Base-by-base conservation (phyloP, 2,888 invertebrate species). In the Brachypterus glaber region DNA sequence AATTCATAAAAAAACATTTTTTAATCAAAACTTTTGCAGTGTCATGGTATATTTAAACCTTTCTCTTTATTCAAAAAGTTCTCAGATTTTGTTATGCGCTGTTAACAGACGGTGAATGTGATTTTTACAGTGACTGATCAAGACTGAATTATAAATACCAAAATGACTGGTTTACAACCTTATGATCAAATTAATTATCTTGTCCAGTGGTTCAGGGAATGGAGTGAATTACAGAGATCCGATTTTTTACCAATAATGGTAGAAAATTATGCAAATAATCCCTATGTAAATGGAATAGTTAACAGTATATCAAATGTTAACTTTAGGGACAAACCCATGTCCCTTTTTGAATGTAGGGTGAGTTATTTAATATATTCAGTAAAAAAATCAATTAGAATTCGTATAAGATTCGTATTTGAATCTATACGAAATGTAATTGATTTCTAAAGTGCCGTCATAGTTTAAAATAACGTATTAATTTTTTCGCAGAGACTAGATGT, bases 141-240 rank as follows among this genome's bases (percentile, higher is more conserved):
- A 40, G 37, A 37, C 32, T 3, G 26, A 25, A 35, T 4, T 11
- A 17, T 21, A 37, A 3, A 18, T 37, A 17, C 8, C 8, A 39
- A 36, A 48, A 54, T 53, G 51, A 49, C 51, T n/a, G 58, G 62
- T 44, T 59, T 73, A 35, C 70, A 71, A 43, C 63, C 77, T 21
- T 82, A 82, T 56, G 80, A 81, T 2, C 88, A 90, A 64, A 70
- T 89, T 53, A 73, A 84, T 37, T 90, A 88, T 60, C 69, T 89
- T 48, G 70, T 83, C 39, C 82, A 86, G 59, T 90, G 90, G 90
- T 90, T 90, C 57, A 76, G 77, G 55, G 88, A 89, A 65, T 90
- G 87, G 77, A 88, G 88, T 59, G 89, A 89, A 58, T 72, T 89
- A 62, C 89, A 90, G 60, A 72, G 84, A 39, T 81, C 81, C 41